These are phyloP conservation scores for Anguilla rostrata DNA, from an alignment of 2,113 vertebrate species.

Conservation along the genomic window DNA sequence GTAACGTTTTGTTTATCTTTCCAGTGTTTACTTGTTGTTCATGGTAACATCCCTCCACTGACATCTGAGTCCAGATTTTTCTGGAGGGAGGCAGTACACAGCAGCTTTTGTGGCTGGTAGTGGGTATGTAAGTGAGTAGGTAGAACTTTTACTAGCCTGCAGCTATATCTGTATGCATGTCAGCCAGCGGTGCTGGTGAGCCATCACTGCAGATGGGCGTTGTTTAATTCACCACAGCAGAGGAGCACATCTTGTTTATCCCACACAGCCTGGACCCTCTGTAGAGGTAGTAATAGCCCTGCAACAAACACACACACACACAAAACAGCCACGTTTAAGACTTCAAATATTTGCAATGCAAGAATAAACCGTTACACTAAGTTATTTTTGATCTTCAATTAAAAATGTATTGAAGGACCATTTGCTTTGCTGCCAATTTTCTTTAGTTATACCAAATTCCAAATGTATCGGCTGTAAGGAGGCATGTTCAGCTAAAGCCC, in stretches of 20 bases:
- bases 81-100: not conserved
- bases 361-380: not conserved
- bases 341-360: not conserved
- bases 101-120: not conserved
- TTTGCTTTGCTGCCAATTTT: not conserved
- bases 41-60: not conserved
- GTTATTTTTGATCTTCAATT: not conserved
- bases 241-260: slow-evolving; percentile 85
- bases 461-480: not conserved
- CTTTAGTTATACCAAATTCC: not conserved
- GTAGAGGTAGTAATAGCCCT: slow-evolving; percentile 89
- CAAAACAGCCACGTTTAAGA: not conserved
- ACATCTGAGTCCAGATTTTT: not conserved
- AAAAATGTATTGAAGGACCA: not conserved
- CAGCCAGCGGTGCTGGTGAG: not conserved
- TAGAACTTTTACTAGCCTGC: not conserved
- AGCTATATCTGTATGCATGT: not conserved
- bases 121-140: too few species aligned
- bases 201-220: not conserved
- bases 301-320: slow-evolving; percentile 20
- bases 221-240: slow-evolving; percentile 74
- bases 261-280: slow-evolving; percentile 81
- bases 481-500: too few species aligned
- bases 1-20: not conserved
- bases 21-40: not conserved